Evolutionary conservation across 2,113 vertebrate species (phyloP).

Genomic region (Pollimyrus isidori): DNA sequence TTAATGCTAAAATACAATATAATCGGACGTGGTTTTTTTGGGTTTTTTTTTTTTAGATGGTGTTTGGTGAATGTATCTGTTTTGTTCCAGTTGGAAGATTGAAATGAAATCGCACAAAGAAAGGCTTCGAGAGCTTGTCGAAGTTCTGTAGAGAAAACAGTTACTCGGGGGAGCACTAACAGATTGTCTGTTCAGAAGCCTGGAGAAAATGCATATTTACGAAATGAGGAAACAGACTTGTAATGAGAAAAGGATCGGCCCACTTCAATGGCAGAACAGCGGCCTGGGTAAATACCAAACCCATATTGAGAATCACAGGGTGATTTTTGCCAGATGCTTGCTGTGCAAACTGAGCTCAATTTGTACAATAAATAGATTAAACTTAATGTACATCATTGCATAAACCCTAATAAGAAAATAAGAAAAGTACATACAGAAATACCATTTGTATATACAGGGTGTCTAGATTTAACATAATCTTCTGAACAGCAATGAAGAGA

Average conservation of each 20-base stretch:
- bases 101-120: background rate
- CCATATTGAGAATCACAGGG: background rate
- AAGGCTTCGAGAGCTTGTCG: background rate
- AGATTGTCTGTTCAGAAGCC: background rate
- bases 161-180: background rate
- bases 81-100: background rate
- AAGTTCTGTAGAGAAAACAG: background rate
- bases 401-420: slow-evolving; percentile 1
- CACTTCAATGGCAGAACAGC: background rate
- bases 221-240: background rate
- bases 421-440: background rate
- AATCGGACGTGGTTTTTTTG: background rate
- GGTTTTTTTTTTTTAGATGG: background rate
- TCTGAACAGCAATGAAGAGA: background rate
- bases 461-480: background rate
- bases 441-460: background rate
- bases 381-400: background rate
- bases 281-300: background rate
- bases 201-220: slow-evolving; percentile 1
- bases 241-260: background rate
- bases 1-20: background rate
- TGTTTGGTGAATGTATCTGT: background rate
- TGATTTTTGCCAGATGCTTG: slow-evolving; percentile 3
- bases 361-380: background rate
- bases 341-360: background rate